Base-by-base conservation (phyloP, 2,113 vertebrate species). In the Monopterus albus region DNA sequence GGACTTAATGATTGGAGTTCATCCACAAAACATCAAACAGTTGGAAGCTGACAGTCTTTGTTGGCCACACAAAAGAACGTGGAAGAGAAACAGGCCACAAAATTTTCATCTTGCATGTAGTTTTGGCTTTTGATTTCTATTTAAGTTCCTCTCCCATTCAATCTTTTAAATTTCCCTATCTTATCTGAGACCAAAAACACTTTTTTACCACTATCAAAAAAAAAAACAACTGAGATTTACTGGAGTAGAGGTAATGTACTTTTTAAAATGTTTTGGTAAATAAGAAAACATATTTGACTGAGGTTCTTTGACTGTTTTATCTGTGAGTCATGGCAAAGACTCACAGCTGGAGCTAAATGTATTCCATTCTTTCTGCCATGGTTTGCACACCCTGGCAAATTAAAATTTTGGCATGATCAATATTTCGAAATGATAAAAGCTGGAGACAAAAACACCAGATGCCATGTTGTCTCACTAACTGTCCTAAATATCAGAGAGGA, bases 11-110 rank as follows among this genome's bases (percentile, higher is more conserved):
- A 51, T 43, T 81, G 71, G 67, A 66, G 43, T 53, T 81, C 17
- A 59, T 79, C 67, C 75, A 79, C 55, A 60, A 70, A 77, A 79
- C 82, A 72, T 82, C 81, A 87, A 79, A 79, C 72, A 79, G 56
- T 2, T 40, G 35, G 20, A 74, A 72, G 60, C 47, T 51, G 38
- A 49, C 53, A 79, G 50, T 25, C 36, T 78, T 83, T 65, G 53
- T 75, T 70, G 70, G 67, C 52, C 20, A 38, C 49, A 1, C 68
- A 84, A 28, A 72, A 59, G 61, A 79, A 42, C 56, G 64, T 25
- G 58, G 68, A 78, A 74, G 52, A 42, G 72, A 75, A 75, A 72
- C 76, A 78, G 75, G 72, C 14, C 79, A 76, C 69, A 87, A 55
- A 78, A 78, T 72, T 53, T 53, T 29, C 2, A 8, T 71, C 50